A percentile compares a stretch with the other conserved stretches of the same genome.
Conservation (phyloP, 2,797 vertebrate species). For the Myotis myotis region DNA sequence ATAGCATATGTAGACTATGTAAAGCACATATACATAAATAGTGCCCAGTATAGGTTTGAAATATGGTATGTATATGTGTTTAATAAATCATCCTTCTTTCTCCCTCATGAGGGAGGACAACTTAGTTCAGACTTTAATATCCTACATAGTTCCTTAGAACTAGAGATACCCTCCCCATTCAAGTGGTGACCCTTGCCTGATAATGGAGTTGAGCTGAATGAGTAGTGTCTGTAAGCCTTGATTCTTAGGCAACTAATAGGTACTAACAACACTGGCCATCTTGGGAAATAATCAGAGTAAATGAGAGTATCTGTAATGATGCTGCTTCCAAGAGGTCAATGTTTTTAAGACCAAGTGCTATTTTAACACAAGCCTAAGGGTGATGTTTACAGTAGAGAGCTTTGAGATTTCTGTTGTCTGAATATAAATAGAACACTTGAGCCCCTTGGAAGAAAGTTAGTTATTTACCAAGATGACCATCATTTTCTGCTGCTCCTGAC, state of each 20-base stretch:
- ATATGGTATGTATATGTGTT: not conserved
- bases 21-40: not conserved
- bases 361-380: not conserved
- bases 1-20: not conserved
- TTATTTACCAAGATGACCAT: conserved; percentile 43
- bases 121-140: not conserved
- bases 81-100: not conserved
- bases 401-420: conserved; percentile 32
- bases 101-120: not conserved
- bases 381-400: not conserved
- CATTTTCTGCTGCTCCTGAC: conserved; percentile 36
- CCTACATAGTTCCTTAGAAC: not conserved
- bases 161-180: not conserved
- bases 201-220: not conserved
- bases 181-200: not conserved
- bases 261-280: not conserved
- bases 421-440: conserved; percentile 45
- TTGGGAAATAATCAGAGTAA: conserved; percentile 20
- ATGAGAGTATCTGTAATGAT: not conserved
- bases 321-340: not conserved
- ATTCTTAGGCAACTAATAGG: not conserved
- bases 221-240: not conserved
- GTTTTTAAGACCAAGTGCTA: conserved; percentile 30
- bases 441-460: conserved; percentile 22
- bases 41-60: not conserved